Percentiles rank a stretch among this genome's conserved stretches.
phyloP scores from a whole-genome alignment of 2,113 vertebrate genomes.

The Trematomus loennbergii region DNA sequence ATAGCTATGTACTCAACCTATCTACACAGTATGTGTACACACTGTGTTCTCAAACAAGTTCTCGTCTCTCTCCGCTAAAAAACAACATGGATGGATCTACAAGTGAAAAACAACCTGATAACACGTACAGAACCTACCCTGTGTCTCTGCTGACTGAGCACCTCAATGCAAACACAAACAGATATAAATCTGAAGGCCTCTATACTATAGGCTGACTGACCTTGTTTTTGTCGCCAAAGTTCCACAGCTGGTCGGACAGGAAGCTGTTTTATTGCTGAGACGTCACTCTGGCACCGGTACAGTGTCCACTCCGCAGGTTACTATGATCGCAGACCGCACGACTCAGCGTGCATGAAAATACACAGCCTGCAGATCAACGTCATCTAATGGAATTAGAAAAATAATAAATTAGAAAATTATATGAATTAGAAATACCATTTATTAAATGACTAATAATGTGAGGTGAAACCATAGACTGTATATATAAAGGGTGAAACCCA shows the following conservation, averaged over 20 bases:
- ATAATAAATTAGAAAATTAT: too few relatives aligned
- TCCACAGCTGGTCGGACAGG: background rate
- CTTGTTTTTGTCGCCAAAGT: conserved; percentile 10
- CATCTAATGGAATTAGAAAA: background rate
- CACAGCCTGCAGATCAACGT: too few relatives aligned
- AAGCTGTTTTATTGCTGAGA: conserved; percentile 1
- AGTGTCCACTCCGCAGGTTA: background rate
- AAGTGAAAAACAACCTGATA: background rate
- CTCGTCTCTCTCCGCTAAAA: background rate
- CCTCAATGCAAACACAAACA: conserved; percentile 19
- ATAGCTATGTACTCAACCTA: background rate
- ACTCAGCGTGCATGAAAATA: background rate
- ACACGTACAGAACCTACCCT: background rate
- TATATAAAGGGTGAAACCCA: conserved; percentile 1
- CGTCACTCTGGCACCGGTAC: background rate
- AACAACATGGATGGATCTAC: background rate
- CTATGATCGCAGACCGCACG: background rate
- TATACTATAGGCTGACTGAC: background rate
- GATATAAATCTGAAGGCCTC: conserved; percentile 1
- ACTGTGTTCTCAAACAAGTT: background rate
- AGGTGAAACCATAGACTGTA: conserved; percentile 4
- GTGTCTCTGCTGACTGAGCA: conserved; percentile 1
- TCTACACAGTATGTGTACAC: background rate
- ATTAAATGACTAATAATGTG: background rate
- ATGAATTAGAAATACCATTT: background rate